These are phyloP conservation scores for Eupithecia subfuscata DNA, from an alignment of 2,888 invertebrate genomes.

Conservation along the genomic window DNA sequence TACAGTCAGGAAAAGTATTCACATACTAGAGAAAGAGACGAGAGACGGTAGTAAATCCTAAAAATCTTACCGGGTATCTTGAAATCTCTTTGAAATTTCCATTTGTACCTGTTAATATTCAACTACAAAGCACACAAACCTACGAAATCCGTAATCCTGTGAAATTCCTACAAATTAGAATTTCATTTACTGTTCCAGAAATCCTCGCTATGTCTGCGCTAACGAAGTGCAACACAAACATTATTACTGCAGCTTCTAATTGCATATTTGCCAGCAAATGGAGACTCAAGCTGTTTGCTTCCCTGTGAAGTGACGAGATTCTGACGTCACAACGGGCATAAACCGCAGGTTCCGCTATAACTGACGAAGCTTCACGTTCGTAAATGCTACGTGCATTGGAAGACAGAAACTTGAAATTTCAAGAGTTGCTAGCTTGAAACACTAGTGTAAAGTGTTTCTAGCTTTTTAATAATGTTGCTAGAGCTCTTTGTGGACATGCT, in stretches of 20 bases:
- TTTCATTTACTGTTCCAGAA: slow-evolving; percentile 25
- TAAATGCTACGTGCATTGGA: background rate
- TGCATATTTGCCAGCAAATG: slow-evolving; percentile 60
- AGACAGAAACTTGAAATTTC: background rate
- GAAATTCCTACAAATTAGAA: slow-evolving; percentile 18
- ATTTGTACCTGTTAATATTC: slow-evolving; percentile 8
- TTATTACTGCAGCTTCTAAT: slow-evolving; percentile 57
- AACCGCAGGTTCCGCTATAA: slow-evolving; percentile 7
- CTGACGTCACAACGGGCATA: slow-evolving; percentile 21
- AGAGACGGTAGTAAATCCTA: background rate
- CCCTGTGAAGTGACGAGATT: slow-evolving; percentile 34
- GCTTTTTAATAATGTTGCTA: background rate
- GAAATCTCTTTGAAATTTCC: background rate
- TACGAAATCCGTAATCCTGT: background rate
- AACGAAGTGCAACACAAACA: slow-evolving; percentile 52
- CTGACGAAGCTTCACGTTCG: background rate
- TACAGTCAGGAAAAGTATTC: no score
- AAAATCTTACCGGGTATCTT: background rate
- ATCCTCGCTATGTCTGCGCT: slow-evolving; percentile 35
- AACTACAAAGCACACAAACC: background rate
- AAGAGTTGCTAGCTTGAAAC: background rate
- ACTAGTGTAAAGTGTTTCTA: background rate
- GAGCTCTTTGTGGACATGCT: background rate
- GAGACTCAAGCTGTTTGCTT: slow-evolving; percentile 55
- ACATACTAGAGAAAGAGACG: no score